Conservation (phyloP, 2,113 vertebrate species). For the Raphicerus campestris region DNA sequence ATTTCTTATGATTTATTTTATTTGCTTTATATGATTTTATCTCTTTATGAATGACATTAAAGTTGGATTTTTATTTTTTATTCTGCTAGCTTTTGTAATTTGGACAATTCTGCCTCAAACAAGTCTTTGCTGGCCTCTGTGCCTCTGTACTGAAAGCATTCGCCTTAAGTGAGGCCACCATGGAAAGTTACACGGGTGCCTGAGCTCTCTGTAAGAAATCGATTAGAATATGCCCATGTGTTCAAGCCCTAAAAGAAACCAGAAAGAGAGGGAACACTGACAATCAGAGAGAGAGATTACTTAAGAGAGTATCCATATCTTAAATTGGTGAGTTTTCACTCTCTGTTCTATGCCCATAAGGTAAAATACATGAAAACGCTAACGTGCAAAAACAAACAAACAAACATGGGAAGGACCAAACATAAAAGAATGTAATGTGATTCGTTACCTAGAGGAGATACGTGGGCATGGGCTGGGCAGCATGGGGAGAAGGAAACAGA, state of each 20-base stretch:
- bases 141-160: slow-evolving; percentile 39
- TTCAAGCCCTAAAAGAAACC: slow-evolving; percentile 18
- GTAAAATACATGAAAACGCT: not conserved
- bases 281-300: not conserved
- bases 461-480: not conserved
- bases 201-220: slow-evolving; percentile 7
- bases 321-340: not conserved
- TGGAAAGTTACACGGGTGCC: not conserved
- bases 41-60: slow-evolving; percentile 69
- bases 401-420: not conserved
- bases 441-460: not conserved
- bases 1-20: slow-evolving; percentile 65
- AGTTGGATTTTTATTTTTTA: slow-evolving; percentile 61
- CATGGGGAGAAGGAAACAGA: not conserved
- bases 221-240: slow-evolving; percentile 23
- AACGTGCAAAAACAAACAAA: not conserved
- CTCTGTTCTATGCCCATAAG: not conserved
- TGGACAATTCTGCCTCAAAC: slow-evolving; percentile 33
- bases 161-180: not conserved
- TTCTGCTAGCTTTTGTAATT: slow-evolving; percentile 60
- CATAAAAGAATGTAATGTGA: not conserved
- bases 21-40: slow-evolving; percentile 62
- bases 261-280: not conserved
- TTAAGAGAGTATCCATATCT: not conserved
- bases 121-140: slow-evolving; percentile 15